Evolutionary conservation across 53 echinoderm and acorn worm species (phyloP).

Genomic region (Apostichopus leukothele): DNA sequence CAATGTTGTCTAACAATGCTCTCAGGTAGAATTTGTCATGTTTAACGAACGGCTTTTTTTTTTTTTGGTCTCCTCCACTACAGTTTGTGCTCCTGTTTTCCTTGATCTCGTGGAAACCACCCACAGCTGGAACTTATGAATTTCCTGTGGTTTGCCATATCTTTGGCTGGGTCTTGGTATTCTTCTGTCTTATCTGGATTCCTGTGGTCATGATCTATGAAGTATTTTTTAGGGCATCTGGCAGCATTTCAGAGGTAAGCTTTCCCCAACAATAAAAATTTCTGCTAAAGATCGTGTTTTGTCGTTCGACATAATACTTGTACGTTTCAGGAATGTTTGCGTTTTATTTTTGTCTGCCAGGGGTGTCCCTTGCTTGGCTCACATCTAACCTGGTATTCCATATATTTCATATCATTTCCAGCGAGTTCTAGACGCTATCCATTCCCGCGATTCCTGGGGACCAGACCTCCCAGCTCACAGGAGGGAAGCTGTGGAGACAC

Average conservation of each 20-base stretch:
- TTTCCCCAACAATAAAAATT: not conserved
- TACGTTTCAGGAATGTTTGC: too few species aligned
- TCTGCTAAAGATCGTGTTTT: too few species aligned
- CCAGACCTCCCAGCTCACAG: constrained; percentile 48
- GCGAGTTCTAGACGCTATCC: constrained; percentile 19
- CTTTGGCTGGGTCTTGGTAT: constrained; percentile 62
- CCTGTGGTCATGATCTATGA: constrained; percentile 58
- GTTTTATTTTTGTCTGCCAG: too few species aligned
- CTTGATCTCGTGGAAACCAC: constrained; percentile 71
- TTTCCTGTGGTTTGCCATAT: constrained; percentile 57
- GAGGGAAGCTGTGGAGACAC: constrained; percentile 43
- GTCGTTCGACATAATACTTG: too few species aligned
- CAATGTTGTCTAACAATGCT: too few species aligned
- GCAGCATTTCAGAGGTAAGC: constrained; percentile 54
- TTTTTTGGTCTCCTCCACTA: not conserved
- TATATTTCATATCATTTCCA: not conserved
- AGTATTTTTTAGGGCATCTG: constrained; percentile 44
- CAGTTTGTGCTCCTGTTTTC: constrained; percentile 78
- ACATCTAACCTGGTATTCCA: too few species aligned
- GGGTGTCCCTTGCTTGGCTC: too few species aligned
- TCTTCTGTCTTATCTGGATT: constrained; percentile 64
- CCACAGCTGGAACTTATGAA: constrained; percentile 57
- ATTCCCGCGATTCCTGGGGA: constrained; percentile 47
- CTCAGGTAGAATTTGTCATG: too few species aligned
- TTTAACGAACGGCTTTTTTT: not conserved